Evolutionary conservation across 2,888 invertebrate species (phyloP).

Genomic region (Drosophila pseudotalamancana): DNA sequence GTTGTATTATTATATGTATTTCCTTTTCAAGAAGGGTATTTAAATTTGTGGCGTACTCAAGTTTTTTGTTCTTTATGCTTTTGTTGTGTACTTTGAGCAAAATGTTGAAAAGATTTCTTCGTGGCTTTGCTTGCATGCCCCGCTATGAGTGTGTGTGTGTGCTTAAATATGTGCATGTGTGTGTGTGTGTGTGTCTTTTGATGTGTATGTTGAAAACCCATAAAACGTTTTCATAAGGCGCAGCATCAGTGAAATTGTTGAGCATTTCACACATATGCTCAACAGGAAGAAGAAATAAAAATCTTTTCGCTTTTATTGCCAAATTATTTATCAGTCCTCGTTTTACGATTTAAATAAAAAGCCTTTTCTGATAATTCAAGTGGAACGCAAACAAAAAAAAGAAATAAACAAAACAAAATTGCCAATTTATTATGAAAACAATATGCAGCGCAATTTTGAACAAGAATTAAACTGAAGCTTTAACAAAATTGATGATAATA

Average conservation of each 20-base stretch:
- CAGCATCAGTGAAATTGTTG: slow-evolving; percentile 27
- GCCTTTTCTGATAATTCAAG: slow-evolving; percentile 20
- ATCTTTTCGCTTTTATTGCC: slow-evolving; percentile 38
- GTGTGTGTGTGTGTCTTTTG: slow-evolving; percentile 3
- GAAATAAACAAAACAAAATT: slow-evolving; percentile 43
- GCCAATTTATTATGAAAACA: slow-evolving; percentile 10
- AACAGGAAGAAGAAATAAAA: slow-evolving; percentile 20
- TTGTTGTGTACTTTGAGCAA: slow-evolving; percentile 12
- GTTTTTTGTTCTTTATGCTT: neutral
- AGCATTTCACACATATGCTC: slow-evolving; percentile 44
- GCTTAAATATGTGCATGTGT: neutral
- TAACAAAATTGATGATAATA: slow-evolving; percentile 20
- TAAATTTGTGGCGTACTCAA: neutral
- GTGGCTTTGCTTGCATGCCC: slow-evolving; percentile 6
- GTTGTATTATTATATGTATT: too few species aligned
- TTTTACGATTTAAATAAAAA: slow-evolving; percentile 51
- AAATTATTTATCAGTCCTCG: slow-evolving; percentile 39
- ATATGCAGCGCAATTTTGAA: neutral
- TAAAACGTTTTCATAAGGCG: slow-evolving; percentile 52
- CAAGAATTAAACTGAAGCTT: slow-evolving; percentile 8
- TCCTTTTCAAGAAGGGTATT: neutral
- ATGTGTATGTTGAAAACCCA: slow-evolving; percentile 35
- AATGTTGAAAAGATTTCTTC: slow-evolving; percentile 47
- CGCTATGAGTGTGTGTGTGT: slow-evolving; percentile 19
- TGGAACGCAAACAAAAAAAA: slow-evolving; percentile 21